phyloP scores from a whole-genome alignment of 1,140 invertebrate species.

The Pogonomyrmex californicus region DNA sequence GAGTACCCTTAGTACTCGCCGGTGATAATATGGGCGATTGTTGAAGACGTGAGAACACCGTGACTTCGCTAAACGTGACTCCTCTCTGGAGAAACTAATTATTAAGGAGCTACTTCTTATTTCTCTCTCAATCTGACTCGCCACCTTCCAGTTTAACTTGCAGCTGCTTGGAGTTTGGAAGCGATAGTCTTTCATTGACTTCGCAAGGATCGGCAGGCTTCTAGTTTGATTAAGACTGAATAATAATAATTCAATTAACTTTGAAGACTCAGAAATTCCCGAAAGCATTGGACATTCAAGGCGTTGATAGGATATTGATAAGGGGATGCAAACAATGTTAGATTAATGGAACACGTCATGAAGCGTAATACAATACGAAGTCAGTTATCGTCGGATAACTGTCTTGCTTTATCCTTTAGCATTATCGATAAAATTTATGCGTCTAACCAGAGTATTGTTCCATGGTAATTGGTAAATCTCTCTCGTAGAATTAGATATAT shows the following conservation, averaged over 20 bases:
- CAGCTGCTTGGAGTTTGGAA: slow-evolving; percentile 50
- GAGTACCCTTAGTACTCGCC: slow-evolving; percentile 51
- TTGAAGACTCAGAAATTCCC: slow-evolving; percentile 12
- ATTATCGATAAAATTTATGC: slow-evolving; percentile 58
- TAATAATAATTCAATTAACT: slow-evolving; percentile 60
- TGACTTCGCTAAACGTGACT: slow-evolving; percentile 50
- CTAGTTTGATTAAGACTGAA: slow-evolving; percentile 1
- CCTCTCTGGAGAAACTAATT: slow-evolving; percentile 68
- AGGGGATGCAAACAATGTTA: background rate
- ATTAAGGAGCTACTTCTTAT: slow-evolving; percentile 49
- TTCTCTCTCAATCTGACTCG: slow-evolving; percentile 21
- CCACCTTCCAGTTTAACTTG: slow-evolving; percentile 15
- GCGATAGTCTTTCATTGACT: slow-evolving; percentile 63
- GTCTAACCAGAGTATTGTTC: slow-evolving; percentile 34
- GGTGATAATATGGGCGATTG: slow-evolving; percentile 56
- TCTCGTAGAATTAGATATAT: slow-evolving; percentile 55
- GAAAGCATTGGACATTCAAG: background rate
- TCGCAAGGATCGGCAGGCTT: slow-evolving; percentile 32
- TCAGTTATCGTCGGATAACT: slow-evolving; percentile 40
- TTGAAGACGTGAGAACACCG: slow-evolving; percentile 49
- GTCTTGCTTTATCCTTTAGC: slow-evolving; percentile 49
- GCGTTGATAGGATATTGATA: slow-evolving; percentile 1
- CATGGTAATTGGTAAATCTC: slow-evolving; percentile 54
- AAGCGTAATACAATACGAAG: slow-evolving; percentile 36
- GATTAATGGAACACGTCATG: background rate